Evolutionary conservation across 2,797 vertebrate species (phyloP).

Genomic region (Brachyrhaphis roseni): DNA sequence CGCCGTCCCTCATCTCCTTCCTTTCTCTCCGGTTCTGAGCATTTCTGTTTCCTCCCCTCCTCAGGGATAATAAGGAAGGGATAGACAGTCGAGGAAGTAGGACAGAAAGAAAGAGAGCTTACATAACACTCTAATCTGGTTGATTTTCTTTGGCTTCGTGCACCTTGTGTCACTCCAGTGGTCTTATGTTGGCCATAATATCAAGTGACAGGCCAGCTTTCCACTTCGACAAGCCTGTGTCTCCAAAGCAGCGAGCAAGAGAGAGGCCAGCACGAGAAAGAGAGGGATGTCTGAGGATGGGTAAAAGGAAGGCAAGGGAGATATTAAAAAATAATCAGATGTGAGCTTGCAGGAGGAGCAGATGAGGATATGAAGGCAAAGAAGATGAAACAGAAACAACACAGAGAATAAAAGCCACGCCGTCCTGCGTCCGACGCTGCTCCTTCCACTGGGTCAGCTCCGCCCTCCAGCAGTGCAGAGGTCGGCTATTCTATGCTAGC

Average conservation of each 20-base stretch:
- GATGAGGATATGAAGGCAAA: slow-evolving; percentile 28
- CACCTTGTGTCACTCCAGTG: slow-evolving; percentile 59
- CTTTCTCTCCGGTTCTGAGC: slow-evolving; percentile 7
- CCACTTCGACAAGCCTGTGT: slow-evolving; percentile 55
- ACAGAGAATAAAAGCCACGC: slow-evolving; percentile 31
- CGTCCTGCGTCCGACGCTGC: slow-evolving; percentile 18
- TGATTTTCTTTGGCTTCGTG: slow-evolving; percentile 27
- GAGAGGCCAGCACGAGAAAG: slow-evolving; percentile 24
- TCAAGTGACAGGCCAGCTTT: slow-evolving; percentile 68
- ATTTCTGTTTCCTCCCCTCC: slow-evolving; percentile 27
- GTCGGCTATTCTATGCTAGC: slow-evolving; percentile 47
- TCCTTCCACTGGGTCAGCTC: slow-evolving; percentile 29
- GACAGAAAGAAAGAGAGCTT: slow-evolving; percentile 43
- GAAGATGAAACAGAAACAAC: slow-evolving; percentile 35
- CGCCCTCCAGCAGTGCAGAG: slow-evolving; percentile 44
- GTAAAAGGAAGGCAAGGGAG: slow-evolving; percentile 13
- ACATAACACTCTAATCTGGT: slow-evolving; percentile 44
- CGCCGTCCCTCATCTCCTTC: slow-evolving; percentile 21
- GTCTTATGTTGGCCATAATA: slow-evolving; percentile 55
- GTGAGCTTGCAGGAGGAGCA: slow-evolving; percentile 20
- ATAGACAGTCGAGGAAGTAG: slow-evolving; percentile 26
- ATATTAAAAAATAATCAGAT: slow-evolving; percentile 65
- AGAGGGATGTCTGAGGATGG: slow-evolving; percentile 18
- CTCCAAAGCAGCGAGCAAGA: slow-evolving; percentile 56
- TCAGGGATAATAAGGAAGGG: slow-evolving; percentile 34